These are phyloP conservation scores for Limnephilus lunatus DNA, from an alignment of 2,888 invertebrate genomes.

Conservation along the genomic window DNA sequence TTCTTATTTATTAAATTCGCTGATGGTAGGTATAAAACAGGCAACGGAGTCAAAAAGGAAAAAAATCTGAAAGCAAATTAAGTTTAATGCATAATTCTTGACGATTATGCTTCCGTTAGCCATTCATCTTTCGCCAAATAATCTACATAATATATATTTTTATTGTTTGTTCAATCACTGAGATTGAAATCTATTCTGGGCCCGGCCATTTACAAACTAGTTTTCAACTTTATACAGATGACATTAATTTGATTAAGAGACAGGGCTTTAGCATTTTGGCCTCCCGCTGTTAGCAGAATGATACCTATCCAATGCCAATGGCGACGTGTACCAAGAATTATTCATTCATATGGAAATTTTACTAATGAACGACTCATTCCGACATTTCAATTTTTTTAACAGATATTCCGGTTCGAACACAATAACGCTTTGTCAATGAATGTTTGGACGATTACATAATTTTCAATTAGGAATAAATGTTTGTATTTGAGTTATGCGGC, in stretches of 20 bases:
- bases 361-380: constrained; percentile 44
- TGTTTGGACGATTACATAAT: neutral
- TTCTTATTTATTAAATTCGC: neutral
- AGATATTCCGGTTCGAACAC: constrained; percentile 14
- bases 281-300: constrained; percentile 33
- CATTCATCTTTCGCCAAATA: constrained; percentile 39
- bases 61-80: neutral
- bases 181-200: constrained; percentile 46
- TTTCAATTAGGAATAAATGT: neutral
- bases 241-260: constrained; percentile 46
- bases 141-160: constrained; percentile 30
- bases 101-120: constrained; percentile 27
- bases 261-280: neutral
- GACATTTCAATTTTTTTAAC: constrained; percentile 23
- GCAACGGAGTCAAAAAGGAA: neutral
- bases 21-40: neutral
- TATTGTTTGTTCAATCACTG: neutral
- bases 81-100: constrained; percentile 11
- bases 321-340: neutral
- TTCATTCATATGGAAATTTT: constrained; percentile 42
- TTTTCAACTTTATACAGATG: constrained; percentile 38
- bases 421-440: constrained; percentile 16
- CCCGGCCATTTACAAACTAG: constrained; percentile 28
- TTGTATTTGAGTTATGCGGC: neutral
- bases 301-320: neutral